Evolutionary conservation across 2,888 invertebrate genomes (phyloP), one percentile per base, ranked within the genome.

Genomic region (Lasioglossum leucozonium): DNA sequence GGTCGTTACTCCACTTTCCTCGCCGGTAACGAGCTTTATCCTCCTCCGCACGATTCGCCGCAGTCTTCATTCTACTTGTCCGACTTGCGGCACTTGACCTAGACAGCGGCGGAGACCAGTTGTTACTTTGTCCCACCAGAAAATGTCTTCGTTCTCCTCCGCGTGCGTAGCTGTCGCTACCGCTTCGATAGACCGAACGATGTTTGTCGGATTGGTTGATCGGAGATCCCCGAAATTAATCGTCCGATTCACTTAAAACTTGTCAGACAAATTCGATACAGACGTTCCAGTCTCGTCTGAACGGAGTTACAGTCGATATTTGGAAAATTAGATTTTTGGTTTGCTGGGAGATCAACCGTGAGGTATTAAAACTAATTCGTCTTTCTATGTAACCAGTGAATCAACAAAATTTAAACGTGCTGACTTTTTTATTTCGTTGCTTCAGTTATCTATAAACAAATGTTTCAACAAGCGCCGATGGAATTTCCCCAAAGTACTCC

Each of bases 1-100:
- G 47, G 40, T 47, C 40, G 40, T 51, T 74, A 65, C 74, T 42
- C 34, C 4, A 30, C 22, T 26, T 65, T 8, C 26, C 40, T 71
- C 40, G 42, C 47, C 34, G 10, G 42, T 72, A 26, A 44, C 79
- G 47, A 44, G 62, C 69, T 30, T 51, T 30, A 47, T 40, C 65
- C 62, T 74, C 37, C 74, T 79, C 74, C 30, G 34, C 65, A 58
- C 58, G 58, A 58, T 65, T 34, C 65, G 65, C 65, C 34, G 22
- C 65, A 22, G 22, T 65, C 65, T 34, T 65, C 65, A 34, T 65
- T 65, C 22, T 8, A 18, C 34, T 34, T 30, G 58, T 58, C 58
- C 58, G 58, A 65, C 65, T 34, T 65, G 30, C 65, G 8, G 18
- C 34, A 65, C 65, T 34, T 65, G 58, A 58, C 58, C 58, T 30